A percentile compares a stretch with the other conserved stretches of the same genome.
Conservation (phyloP, 2,888 invertebrate species). For the Idaea aversata region DNA sequence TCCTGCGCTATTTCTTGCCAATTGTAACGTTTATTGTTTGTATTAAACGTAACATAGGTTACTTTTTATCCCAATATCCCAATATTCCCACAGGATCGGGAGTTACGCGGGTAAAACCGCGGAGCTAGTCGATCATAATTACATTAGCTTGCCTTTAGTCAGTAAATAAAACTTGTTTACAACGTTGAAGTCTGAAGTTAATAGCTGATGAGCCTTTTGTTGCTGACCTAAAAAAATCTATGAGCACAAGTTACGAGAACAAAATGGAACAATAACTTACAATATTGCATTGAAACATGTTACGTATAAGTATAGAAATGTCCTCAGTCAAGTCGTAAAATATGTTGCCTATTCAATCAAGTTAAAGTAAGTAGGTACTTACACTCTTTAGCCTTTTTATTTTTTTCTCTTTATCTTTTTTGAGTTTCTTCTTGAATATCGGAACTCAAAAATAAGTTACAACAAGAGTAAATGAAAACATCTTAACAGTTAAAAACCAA, state of each 20-base stretch:
- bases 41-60: too few species aligned
- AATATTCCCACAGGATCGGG: too few species aligned
- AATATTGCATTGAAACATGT: slow-evolving; percentile 41
- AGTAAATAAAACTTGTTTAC: slow-evolving; percentile 14
- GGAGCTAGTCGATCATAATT: too few species aligned
- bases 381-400: slow-evolving; percentile 19
- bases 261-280: slow-evolving; percentile 47
- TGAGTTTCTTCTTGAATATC: neutral
- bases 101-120: too few species aligned
- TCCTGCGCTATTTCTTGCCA: too few species aligned
- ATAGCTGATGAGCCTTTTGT: slow-evolving; percentile 33
- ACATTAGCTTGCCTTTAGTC: slow-evolving; percentile 9
- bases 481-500: too few species aligned
- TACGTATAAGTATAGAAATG: slow-evolving; percentile 27
- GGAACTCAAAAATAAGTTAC: too few species aligned
- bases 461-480: too few species aligned
- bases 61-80: too few species aligned
- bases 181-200: slow-evolving; percentile 27
- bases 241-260: slow-evolving; percentile 35
- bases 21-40: too few species aligned
- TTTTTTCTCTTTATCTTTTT: too few species aligned
- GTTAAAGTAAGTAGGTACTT: slow-evolving; percentile 13
- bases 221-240: slow-evolving; percentile 31
- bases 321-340: slow-evolving; percentile 35
- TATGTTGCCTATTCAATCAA: slow-evolving; percentile 28